Evolutionary conservation across 1,140 invertebrate species (phyloP).

Genomic region (Lasioglossum albipes): DNA sequence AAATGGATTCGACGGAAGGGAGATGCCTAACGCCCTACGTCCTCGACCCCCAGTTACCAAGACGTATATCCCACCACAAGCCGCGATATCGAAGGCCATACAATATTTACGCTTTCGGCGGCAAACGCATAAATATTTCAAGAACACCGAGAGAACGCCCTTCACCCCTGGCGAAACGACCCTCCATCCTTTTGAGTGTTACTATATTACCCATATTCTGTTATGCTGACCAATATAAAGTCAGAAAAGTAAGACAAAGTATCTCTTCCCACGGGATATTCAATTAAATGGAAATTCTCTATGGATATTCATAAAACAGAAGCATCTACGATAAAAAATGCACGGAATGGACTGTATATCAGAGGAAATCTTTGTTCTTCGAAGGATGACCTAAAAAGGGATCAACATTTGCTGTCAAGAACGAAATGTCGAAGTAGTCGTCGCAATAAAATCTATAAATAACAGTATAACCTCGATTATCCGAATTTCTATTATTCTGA

Average conservation of each 20-base stretch:
- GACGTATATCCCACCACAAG: constrained; percentile 43
- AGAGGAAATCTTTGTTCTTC: neutral
- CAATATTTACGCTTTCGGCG: constrained; percentile 67
- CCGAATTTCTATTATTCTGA: too few species aligned
- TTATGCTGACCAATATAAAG: constrained; percentile 26
- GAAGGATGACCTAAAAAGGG: neutral
- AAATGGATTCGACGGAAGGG: constrained; percentile 58
- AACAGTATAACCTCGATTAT: too few species aligned
- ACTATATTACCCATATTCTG: constrained; percentile 38
- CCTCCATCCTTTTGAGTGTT: constrained; percentile 13
- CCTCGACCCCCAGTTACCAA: constrained; percentile 28
- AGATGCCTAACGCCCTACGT: constrained; percentile 41
- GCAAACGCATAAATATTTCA: constrained; percentile 67
- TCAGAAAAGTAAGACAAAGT: constrained; percentile 32
- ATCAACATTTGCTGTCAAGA: neutral
- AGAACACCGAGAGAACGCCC: constrained; percentile 46
- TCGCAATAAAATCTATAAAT: too few species aligned
- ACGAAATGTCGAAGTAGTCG: neutral
- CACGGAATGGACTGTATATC: neutral
- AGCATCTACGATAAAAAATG: neutral
- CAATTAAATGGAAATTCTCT: constrained; percentile 26
- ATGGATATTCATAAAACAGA: constrained; percentile 40
- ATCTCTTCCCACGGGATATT: neutral
- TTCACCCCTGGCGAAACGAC: constrained; percentile 37
- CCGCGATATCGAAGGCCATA: constrained; percentile 54